These are phyloP conservation scores for Bilobella aurantiaca DNA, from an alignment of 1,140 invertebrate species.

Conservation along the genomic window DNA sequence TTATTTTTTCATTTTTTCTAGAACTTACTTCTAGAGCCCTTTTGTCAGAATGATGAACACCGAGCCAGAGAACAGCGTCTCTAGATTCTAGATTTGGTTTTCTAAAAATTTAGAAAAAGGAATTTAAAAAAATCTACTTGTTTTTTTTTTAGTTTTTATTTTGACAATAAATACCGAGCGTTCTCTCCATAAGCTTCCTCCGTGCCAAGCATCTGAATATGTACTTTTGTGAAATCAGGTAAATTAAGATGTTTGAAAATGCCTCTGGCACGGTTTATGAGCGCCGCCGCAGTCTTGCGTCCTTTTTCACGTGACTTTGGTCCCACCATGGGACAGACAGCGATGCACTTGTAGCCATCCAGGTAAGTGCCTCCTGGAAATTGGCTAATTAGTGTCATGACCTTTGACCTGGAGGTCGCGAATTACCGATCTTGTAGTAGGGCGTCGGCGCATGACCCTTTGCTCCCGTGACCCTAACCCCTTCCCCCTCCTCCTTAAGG, in stretches of 20 bases:
- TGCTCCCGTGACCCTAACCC: constrained; percentile 43
- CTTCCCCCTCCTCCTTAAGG: constrained; percentile 38
- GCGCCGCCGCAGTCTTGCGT: constrained; percentile 43
- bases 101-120: constrained; percentile 7
- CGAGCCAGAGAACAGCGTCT: constrained; percentile 45
- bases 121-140: not conserved
- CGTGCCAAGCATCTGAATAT: constrained; percentile 44
- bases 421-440: constrained; percentile 42
- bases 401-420: not conserved
- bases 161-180: too few relatives aligned
- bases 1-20: too few relatives aligned
- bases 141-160: constrained; percentile 1
- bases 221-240: constrained; percentile 40
- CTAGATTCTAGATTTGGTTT: constrained; percentile 34
- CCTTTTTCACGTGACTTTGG: constrained; percentile 43
- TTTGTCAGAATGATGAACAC: constrained; percentile 44
- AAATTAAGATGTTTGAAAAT: constrained; percentile 42
- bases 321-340: constrained; percentile 44
- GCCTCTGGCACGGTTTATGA: constrained; percentile 40
- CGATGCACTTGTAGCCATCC: constrained; percentile 43
- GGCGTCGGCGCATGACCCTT: constrained; percentile 42
- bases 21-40: constrained; percentile 43
- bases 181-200: constrained; percentile 44
- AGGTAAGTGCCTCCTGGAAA: constrained; percentile 41
- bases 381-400: not conserved